Percentiles rank a stretch among this genome's conserved stretches.
Conservation (phyloP, 2,888 invertebrate genomes). For the Megamerina dolium region DNA sequence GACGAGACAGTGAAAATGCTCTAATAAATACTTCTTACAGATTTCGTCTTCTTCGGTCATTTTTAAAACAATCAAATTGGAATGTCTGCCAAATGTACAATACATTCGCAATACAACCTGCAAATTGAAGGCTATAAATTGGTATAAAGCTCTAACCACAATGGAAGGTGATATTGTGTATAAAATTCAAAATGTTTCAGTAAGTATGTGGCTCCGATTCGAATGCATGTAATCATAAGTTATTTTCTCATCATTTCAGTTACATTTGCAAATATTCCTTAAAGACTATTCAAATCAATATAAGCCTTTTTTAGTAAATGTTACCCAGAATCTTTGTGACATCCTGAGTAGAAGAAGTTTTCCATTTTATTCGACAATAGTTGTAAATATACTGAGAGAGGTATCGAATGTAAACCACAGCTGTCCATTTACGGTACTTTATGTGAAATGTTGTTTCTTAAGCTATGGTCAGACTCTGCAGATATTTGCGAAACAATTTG, state of each 20-base stretch:
- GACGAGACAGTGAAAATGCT: too few species aligned
- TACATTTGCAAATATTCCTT: conserved; percentile 5
- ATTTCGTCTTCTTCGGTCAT: too few species aligned
- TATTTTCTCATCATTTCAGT: conserved; percentile 3
- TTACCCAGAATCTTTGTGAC: conserved; percentile 13
- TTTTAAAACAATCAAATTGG: conserved; percentile 8
- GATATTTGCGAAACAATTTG: too few species aligned
- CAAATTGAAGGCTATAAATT: conserved; percentile 3
- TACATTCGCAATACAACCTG: conserved; percentile 9
- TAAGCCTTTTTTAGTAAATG: conserved; percentile 13
- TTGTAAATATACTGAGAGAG: not conserved
- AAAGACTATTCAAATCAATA: conserved; percentile 11
- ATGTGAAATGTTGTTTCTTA: not conserved
- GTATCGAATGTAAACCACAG: conserved; percentile 16
- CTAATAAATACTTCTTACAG: too few species aligned
- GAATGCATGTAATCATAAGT: too few species aligned
- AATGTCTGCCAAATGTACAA: conserved; percentile 6
- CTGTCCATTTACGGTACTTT: conserved; percentile 13
- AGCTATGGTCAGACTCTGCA: too few species aligned
- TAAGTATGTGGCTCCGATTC: not conserved
- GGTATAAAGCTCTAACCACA: conserved; percentile 4
- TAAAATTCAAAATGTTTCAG: conserved; percentile 4
- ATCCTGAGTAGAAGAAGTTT: conserved; percentile 5
- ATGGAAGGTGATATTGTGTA: conserved; percentile 12
- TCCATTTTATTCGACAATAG: conserved; percentile 4